phyloP scores from a whole-genome alignment of 1,140 invertebrate genomes.

The Mercenaria mercenaria region DNA sequence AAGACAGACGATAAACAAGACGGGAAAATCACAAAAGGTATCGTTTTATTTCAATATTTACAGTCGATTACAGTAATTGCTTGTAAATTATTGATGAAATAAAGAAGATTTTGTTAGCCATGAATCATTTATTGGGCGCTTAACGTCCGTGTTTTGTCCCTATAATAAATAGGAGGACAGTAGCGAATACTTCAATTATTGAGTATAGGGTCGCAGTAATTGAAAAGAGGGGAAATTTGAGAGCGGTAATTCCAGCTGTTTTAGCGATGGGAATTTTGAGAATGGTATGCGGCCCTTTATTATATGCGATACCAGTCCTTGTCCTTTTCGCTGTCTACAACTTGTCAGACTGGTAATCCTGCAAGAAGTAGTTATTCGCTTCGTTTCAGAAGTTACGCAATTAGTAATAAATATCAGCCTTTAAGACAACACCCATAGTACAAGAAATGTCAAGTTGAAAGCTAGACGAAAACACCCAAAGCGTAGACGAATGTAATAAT shows the following conservation, averaged over 20 bases:
- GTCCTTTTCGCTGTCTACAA: conserved; percentile 12
- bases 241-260: conserved; percentile 37
- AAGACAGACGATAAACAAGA: conserved; percentile 47
- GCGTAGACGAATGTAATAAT: too few relatives aligned
- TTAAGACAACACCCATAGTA: too few relatives aligned
- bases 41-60: conserved; percentile 59
- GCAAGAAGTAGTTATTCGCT: too few relatives aligned
- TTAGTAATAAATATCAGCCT: too few relatives aligned
- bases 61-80: conserved; percentile 61
- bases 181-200: conserved; percentile 38
- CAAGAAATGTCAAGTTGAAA: too few relatives aligned
- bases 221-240: conserved; percentile 44
- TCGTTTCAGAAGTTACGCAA: too few relatives aligned
- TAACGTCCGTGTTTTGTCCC: conserved; percentile 35
- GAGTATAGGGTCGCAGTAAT: conserved; percentile 32
- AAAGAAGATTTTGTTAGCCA: conserved; percentile 37
- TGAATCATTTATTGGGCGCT: conserved; percentile 57
- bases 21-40: conserved; percentile 54
- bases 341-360: too few relatives aligned
- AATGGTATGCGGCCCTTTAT: conserved; percentile 12
- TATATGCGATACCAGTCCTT: not conserved
- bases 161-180: conserved; percentile 46
- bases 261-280: conserved; percentile 42
- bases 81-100: conserved; percentile 65
- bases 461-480: too few relatives aligned